Percentiles rank a stretch among this genome's conserved stretches.
phyloP scores from a whole-genome alignment of 2,888 invertebrate genomes.

The Thymelicus lineola region DNA sequence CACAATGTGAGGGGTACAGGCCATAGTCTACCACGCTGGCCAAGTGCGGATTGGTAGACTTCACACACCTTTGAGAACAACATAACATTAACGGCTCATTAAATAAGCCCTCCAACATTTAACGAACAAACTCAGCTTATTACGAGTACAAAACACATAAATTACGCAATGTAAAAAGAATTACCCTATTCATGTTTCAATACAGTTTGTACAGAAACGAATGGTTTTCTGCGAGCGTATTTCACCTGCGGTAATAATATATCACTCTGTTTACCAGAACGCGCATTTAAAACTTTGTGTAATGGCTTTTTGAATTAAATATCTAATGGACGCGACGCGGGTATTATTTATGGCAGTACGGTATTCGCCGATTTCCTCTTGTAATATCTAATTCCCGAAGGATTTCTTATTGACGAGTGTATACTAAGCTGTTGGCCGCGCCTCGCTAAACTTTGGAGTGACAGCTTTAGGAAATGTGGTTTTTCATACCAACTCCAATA shows the following conservation, averaged over 20 bases:
- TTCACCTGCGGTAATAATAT: conserved; percentile 61
- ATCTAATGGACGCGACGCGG: conserved; percentile 61
- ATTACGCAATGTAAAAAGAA: conserved; percentile 1
- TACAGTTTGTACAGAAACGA: conserved; percentile 25
- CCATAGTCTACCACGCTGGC: too few relatives aligned
- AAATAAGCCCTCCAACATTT: not conserved
- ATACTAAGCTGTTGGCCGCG: conserved; percentile 10
- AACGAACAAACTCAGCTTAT: not conserved
- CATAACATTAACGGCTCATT: not conserved
- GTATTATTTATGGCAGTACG: conserved; percentile 61
- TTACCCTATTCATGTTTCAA: conserved; percentile 15
- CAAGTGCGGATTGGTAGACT: too few relatives aligned
- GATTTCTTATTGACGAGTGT: conserved; percentile 8
- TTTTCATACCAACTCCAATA: conserved; percentile 1
- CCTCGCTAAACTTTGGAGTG: not conserved
- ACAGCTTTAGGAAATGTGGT: conserved; percentile 4
- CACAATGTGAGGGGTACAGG: too few relatives aligned
- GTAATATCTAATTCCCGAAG: conserved; percentile 18
- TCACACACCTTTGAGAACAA: too few relatives aligned
- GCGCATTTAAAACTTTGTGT: conserved; percentile 70
- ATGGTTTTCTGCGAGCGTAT: conserved; percentile 51
- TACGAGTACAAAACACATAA: conserved; percentile 1
- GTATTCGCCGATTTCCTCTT: conserved; percentile 39
- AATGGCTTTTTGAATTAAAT: conserved; percentile 74
- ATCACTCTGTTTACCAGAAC: conserved; percentile 64